phyloP scores from a whole-genome alignment of 2,888 invertebrate genomes.

The Thecophora atra region DNA sequence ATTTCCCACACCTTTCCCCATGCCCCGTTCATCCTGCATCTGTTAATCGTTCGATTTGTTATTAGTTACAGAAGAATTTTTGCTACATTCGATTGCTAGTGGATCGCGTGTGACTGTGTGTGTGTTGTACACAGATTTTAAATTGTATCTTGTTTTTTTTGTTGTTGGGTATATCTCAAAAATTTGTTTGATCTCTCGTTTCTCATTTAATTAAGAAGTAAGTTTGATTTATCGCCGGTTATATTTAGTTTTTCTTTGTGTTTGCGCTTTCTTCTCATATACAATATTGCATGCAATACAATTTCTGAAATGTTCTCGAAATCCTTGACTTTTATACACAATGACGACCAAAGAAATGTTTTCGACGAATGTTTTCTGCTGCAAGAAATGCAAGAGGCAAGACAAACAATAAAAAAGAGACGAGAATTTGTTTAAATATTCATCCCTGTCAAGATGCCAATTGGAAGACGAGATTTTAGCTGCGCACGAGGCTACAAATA shows the following conservation, averaged over 20 bases:
- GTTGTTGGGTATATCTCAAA: background rate
- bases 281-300: background rate
- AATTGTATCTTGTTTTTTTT: background rate
- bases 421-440: background rate
- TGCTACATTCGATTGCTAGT: background rate
- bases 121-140: background rate
- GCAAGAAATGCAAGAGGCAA: background rate
- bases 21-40: background rate
- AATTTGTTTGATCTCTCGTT: constrained; percentile 7
- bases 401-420: background rate
- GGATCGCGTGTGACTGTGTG: no score
- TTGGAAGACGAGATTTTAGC: background rate
- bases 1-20: background rate
- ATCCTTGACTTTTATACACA: constrained; percentile 8
- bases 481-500: no score
- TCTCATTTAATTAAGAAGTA: background rate
- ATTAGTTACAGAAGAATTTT: background rate
- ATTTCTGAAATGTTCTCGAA: background rate
- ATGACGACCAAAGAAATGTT: background rate
- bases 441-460: constrained; percentile 26
- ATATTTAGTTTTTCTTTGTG: background rate
- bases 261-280: background rate
- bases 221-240: background rate
- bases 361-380: background rate
- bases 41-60: background rate